Evolutionary conservation across 2,797 vertebrate genomes (phyloP), one percentile per base, ranked within the genome.

Genomic region (Tinamus major): DNA sequence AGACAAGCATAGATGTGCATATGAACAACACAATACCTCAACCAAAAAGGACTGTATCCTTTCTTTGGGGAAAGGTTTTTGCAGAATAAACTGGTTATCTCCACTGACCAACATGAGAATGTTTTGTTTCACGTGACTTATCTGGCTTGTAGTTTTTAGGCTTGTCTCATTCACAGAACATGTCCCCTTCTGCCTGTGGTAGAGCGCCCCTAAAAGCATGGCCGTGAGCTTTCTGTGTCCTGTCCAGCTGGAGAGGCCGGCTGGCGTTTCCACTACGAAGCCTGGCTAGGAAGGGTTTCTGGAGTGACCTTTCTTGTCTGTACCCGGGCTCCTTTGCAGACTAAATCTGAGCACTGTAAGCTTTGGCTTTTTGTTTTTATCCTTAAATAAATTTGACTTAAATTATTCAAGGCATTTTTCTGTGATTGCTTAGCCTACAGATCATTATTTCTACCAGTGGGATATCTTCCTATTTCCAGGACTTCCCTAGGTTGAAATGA

Each of bases 111-210:
- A 72, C 33, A 35, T 4, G 15, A 62, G 19, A 72, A 35, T 65
- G 6, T 23, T 82, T 69, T 74, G 3, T 17, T 53, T 64, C 62
- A 20, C 35, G 82, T 84, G 49, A 35, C 68, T 87, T 93, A 13
- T 53, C 53, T 7, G 49, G 55, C 21, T 69, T 64, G 26, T 71
- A 33, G 39, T 87, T 74, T 84, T 94, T 37, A 46, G 67, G 70
- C 24, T 94, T 93, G 26, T 92, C 44, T 58, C 46, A 46, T 89
- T 90, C 69, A 74, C 35, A 92, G 75, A 71, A 87, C 93, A 58
- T 39, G 27, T 79, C 94, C 44, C 37, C 20, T 11, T 64, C 55
- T 20, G 18, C 65, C 39, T 59, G 68, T 53, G 46, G 68, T 10
- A 93, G 31, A 92, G 27, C 58, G 24, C 42, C 51, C 26, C 42